Evolutionary conservation across 2,797 vertebrate genomes (phyloP).

Genomic region (Micrastur ruficollis): DNA sequence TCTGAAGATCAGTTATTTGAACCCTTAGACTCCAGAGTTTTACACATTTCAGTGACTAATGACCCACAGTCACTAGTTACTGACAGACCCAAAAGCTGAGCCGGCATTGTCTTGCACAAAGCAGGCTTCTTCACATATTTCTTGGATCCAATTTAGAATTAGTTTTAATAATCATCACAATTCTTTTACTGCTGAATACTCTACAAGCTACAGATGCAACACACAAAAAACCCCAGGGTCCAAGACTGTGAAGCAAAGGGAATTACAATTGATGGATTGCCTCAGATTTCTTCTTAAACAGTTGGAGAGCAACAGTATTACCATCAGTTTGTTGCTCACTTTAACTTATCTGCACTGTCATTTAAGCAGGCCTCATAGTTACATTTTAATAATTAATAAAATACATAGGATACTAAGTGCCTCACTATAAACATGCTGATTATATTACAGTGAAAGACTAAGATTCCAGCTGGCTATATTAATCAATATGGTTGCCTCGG

Average conservation of each 20-base stretch:
- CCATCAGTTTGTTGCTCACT: neutral
- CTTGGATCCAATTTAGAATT: neutral
- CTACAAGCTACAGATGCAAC: neutral
- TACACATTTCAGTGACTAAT: too few species aligned
- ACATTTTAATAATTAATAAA: conserved; percentile 41
- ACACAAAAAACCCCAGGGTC: neutral
- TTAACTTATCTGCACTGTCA: neutral
- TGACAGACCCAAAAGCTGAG: neutral
- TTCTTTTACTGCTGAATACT: neutral
- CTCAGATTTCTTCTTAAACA: neutral
- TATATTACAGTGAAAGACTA: conserved; percentile 20
- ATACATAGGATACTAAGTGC: neutral
- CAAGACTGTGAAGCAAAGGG: neutral
- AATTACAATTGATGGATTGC: neutral
- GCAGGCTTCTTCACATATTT: neutral
- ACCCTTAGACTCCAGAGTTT: neutral
- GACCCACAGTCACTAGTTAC: neutral
- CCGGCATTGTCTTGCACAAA: neutral
- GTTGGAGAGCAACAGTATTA: neutral
- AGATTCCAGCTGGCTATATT: neutral
- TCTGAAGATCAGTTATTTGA: neutral
- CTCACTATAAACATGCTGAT: neutral
- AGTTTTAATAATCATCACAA: neutral
- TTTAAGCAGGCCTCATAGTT: neutral
- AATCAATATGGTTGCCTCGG: conserved; percentile 38